Base-by-base conservation (phyloP, 1,140 invertebrate genomes). In the Pseudomyrmex gracilis region DNA sequence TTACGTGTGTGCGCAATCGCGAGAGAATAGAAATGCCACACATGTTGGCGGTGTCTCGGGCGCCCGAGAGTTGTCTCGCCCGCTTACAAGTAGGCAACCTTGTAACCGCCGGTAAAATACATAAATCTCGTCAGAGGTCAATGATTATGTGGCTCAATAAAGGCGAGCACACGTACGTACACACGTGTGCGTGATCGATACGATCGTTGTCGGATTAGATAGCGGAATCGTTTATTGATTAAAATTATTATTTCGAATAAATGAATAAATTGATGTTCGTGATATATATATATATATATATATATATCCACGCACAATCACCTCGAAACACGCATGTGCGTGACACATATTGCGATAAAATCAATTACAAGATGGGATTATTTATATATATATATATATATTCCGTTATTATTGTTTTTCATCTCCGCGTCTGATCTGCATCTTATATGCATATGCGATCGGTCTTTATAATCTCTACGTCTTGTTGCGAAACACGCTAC, bases 131-230 rank as follows among this genome's bases (percentile, higher is more conserved):
- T 55, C 49, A 68, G 74, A 67, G 74, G 74, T 77, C 63, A 77
- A 77, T 67, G 63, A 77, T 67, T 67, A 77, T 68, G 63, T 77
- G 67, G 74, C 24, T 43, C 74, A 63, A 77, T 68, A 77, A 68
- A 67, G 20, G 74, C 17, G 49, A 53, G 47, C 17, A 67, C 63
- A 67, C 74, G 24, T n/a, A n/a, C n/a, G 74, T 58, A 55, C 24
- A 67, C 9, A 22, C 13, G 49, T 49, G 47, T 49, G 63, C 24
- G 24, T 34, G 34, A 34, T 24, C 24, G 24, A 24, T 24, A 24
- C 24, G 24, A 24, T 24, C 24, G 24, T 24, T 3, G 24, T 67
- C 49, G n/a, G 8, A 2, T 55, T 43, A 10, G 45, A 55, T 68
- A 49, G 22, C 9, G 24, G n/a, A 51, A 34, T 47, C 34, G 43